Base-by-base conservation (phyloP, 2,888 invertebrate genomes). In the Sminthurinus aureus region DNA sequence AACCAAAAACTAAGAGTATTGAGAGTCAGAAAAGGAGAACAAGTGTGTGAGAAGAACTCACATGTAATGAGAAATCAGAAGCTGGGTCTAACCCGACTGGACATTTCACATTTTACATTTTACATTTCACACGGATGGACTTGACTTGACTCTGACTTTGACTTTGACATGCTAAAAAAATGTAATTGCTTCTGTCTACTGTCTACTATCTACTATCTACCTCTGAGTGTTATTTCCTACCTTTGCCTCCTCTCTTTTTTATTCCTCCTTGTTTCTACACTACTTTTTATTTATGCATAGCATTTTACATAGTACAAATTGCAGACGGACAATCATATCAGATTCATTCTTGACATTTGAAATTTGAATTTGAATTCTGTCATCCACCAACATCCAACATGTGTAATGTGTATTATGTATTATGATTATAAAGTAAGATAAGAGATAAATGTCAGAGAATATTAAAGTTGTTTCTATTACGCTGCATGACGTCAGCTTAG, bases 71-170 rank as follows among this genome's bases (percentile, higher is more conserved):
- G 76, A 4, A 71, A 50, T 75, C 50, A 51, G 8, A 75, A 51
- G n/a, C 13, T 15, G 73, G 50, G 38, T 3, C 3, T 2, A 76
- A 58, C 76, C 76, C 58, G 18, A 76, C 76, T 76, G 76, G 76
- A 76, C 76, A 76, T 38, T 38, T 38, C 38, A 38, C 38, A 38
- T 76, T 76, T 73, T 58, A 76, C 76, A 76, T 38, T 38, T 38
- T 6, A 38, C 38, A 38, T 76, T 76, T 73, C 76, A 76, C 76
- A 76, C 76, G 76, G 58, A 76, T 52, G 76, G 76, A 76, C 76
- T 52, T 73, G 75, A 75, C 26, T 38, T 75, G 38, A n/a, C n/a
- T n/a, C 18, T 38, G 38, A 38, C 73, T 58, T 58, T 71, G 71
- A 71, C 13, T 24, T 24, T 13, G 71, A 26, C 71, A 71, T 24